Conservation (phyloP, 2,888 invertebrate genomes). For the Suillia variegata region DNA sequence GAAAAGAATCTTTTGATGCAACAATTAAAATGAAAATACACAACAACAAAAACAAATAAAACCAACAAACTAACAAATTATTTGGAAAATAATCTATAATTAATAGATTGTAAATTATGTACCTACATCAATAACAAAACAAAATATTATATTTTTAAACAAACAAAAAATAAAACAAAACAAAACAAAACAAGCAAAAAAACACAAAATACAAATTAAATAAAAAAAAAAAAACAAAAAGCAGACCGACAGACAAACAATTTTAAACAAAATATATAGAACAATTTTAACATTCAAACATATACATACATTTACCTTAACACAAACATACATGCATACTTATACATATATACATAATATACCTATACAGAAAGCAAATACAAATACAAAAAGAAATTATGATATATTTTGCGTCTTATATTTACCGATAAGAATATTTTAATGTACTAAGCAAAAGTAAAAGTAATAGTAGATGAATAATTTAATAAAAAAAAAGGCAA, state of each 20-base stretch:
- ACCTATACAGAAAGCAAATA: background rate
- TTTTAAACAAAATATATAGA: slow-evolving; percentile 4
- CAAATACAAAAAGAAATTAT: background rate
- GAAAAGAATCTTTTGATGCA: too few relatives aligned
- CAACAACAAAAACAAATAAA: background rate
- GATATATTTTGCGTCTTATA: background rate
- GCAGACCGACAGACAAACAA: background rate
- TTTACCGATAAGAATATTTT: background rate
- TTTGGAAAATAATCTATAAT: background rate
- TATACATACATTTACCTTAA: too few relatives aligned
- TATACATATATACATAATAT: slow-evolving; percentile 2
- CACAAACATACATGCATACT: background rate
- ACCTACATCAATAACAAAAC: background rate
- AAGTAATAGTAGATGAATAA: slow-evolving; percentile 7
- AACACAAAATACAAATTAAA: too few relatives aligned
- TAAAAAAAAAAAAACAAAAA: too few relatives aligned
- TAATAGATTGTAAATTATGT: background rate
- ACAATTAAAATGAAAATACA: background rate
- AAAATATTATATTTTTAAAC: too few relatives aligned
- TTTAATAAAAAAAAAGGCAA: slow-evolving; percentile 6
- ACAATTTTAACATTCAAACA: background rate
- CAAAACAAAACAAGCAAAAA: too few relatives aligned
- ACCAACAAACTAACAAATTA: background rate
- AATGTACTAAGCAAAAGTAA: background rate
- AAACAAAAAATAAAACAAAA: too few relatives aligned